A percentile compares a stretch with the other conserved stretches of the same genome.
phyloP scores from a whole-genome alignment of 2,113 vertebrate species.

The Eurystomus gularis region DNA sequence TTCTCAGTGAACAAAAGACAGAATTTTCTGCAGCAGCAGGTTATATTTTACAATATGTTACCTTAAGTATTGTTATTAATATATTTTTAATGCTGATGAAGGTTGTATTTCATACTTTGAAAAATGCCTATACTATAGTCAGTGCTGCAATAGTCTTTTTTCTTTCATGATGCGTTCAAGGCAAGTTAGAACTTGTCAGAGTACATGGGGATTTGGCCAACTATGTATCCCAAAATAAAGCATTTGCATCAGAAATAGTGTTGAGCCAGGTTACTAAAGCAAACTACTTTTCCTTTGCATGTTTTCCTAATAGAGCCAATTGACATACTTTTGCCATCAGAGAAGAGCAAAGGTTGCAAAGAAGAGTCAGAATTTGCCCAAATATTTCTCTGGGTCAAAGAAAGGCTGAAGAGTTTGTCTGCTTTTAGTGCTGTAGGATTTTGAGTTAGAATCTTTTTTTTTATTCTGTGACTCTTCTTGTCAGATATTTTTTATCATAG shows the following conservation, averaged over 20 bases:
- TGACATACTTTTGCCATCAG: not conserved
- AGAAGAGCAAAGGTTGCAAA: not conserved
- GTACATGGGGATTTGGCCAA: not conserved
- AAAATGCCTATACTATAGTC: not conserved
- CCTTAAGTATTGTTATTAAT: not conserved
- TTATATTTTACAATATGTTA: not conserved
- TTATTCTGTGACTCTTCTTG: not conserved
- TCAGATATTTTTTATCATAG: not conserved
- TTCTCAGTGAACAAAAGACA: not conserved
- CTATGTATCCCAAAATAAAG: not conserved
- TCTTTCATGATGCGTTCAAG: not conserved
- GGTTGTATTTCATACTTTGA: not conserved
- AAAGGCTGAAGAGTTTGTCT: not conserved
- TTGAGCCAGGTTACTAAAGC: not conserved
- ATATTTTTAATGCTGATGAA: not conserved
- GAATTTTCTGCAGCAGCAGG: not conserved
- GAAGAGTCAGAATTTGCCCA: not conserved
- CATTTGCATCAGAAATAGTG: not conserved
- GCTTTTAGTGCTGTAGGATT: not conserved
- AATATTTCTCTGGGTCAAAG: not conserved
- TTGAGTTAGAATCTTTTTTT: not conserved
- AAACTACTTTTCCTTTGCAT: not conserved
- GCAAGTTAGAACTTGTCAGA: not conserved
- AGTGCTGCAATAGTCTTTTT: not conserved
- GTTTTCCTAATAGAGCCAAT: not conserved